These are phyloP conservation scores for Babylonia areolata DNA, from an alignment of 1,140 invertebrate genomes.

Conservation along the genomic window DNA sequence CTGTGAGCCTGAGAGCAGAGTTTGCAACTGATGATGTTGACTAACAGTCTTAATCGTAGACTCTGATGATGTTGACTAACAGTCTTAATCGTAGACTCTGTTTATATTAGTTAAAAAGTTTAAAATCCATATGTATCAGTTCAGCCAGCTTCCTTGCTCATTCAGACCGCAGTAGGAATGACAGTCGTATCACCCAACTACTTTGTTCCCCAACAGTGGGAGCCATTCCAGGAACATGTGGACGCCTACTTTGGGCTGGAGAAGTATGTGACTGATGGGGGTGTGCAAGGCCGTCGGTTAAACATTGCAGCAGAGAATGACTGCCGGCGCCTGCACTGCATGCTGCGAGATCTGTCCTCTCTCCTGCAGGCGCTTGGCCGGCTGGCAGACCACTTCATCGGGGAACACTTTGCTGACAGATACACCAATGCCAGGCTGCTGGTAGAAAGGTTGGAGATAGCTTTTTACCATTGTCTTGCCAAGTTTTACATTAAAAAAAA, in stretches of 20 bases:
- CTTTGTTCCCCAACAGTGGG: slow-evolving; percentile 65
- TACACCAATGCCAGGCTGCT: slow-evolving; percentile 68
- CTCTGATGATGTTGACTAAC: too few relatives aligned
- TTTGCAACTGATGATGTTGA: too few relatives aligned
- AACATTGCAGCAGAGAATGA: slow-evolving; percentile 76
- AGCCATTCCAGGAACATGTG: slow-evolving; percentile 77
- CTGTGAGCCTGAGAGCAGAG: too few relatives aligned
- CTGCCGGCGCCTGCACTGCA: slow-evolving; percentile 78
- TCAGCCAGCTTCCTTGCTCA: too few relatives aligned
- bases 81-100: too few relatives aligned
- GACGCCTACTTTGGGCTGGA: slow-evolving; percentile 79
- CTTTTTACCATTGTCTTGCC: background rate
- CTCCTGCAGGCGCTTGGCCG: slow-evolving; percentile 81
- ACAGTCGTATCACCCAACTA: too few relatives aligned
- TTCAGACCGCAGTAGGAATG: too few relatives aligned
- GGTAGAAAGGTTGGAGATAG: slow-evolving; percentile 65
- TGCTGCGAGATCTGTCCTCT: slow-evolving; percentile 81
- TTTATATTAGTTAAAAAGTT: too few relatives aligned
- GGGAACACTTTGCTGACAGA: slow-evolving; percentile 74
- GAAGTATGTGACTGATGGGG: slow-evolving; percentile 72
- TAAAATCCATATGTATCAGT: too few relatives aligned
- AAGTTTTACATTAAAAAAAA: too few relatives aligned
- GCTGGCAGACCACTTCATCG: slow-evolving; percentile 80
- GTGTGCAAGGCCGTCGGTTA: slow-evolving; percentile 65
- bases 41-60: too few relatives aligned